These are phyloP conservation scores for Calypte anna DNA, from an alignment of 2,113 vertebrate genomes.

Conservation along the genomic window DNA sequence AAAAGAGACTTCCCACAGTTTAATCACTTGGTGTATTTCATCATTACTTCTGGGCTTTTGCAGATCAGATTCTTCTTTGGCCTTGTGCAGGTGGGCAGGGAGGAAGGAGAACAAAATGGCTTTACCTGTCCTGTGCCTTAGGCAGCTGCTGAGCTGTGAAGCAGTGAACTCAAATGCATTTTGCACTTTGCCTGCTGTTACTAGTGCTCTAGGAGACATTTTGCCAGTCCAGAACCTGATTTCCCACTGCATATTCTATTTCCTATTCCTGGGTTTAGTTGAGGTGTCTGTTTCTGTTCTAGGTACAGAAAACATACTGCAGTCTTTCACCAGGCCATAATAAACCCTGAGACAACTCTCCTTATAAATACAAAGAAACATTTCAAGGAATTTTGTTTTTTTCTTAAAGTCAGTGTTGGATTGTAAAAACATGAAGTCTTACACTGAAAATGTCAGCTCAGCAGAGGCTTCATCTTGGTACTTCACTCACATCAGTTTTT, in stretches of 20 bases:
- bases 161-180: background rate
- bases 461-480: background rate
- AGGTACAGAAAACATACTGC: background rate
- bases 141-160: background rate
- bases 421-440: background rate
- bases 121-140: background rate
- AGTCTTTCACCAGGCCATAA: background rate
- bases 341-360: background rate
- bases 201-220: background rate
- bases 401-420: background rate
- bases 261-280: background rate
- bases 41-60: background rate
- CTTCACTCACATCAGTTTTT: background rate
- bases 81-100: background rate
- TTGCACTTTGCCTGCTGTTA: background rate
- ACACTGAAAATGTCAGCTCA: background rate
- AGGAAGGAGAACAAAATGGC: background rate
- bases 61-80: background rate
- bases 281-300: background rate
- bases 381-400: background rate
- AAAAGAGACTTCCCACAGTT: background rate
- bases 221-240: background rate
- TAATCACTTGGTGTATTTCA: background rate
- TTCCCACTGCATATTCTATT: background rate
- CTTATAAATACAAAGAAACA: background rate